phyloP scores from a whole-genome alignment of 2,797 vertebrate species.

The Amphiprion clarkii region DNA sequence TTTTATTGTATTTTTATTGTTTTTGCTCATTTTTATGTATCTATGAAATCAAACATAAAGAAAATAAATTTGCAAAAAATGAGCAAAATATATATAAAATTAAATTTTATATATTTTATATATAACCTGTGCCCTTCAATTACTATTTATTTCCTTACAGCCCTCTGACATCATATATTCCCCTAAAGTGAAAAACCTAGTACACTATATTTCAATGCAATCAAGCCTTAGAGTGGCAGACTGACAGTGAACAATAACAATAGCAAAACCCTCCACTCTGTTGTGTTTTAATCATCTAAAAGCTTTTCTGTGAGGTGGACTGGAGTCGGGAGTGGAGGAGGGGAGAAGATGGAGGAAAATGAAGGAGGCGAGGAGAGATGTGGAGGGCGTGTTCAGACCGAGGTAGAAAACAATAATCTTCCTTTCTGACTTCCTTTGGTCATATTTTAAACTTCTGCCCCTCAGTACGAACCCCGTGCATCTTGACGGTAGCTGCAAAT shows the following conservation, averaged over 20 bases:
- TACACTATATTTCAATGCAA: slow-evolving; percentile 49
- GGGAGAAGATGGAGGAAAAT: slow-evolving; percentile 41
- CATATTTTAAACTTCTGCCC: slow-evolving; percentile 1
- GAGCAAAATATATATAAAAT: too few relatives aligned
- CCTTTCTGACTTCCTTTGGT: neutral
- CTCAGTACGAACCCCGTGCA: neutral
- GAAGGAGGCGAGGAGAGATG: slow-evolving; percentile 37
- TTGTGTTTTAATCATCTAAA: slow-evolving; percentile 77
- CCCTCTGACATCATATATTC: slow-evolving; percentile 16
- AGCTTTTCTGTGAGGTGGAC: slow-evolving; percentile 59
- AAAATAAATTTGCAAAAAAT: too few relatives aligned
- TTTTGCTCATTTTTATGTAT: too few relatives aligned
- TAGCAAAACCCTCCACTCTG: slow-evolving; percentile 26
- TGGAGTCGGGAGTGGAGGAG: slow-evolving; percentile 31
- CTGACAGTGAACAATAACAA: slow-evolving; percentile 55
- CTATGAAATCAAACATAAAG: too few relatives aligned
- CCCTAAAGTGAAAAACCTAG: slow-evolving; percentile 24
- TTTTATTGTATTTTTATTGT: too few relatives aligned
- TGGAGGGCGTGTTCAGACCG: slow-evolving; percentile 7
- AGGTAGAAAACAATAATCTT: slow-evolving; percentile 35
- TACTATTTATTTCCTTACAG: neutral
- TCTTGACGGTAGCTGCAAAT: neutral
- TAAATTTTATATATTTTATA: too few relatives aligned
- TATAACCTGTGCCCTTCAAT: neutral
- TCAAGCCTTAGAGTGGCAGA: slow-evolving; percentile 25